Evolutionary conservation across 2,797 vertebrate species (phyloP).

Genomic region (Babyrousa celebensis): DNA sequence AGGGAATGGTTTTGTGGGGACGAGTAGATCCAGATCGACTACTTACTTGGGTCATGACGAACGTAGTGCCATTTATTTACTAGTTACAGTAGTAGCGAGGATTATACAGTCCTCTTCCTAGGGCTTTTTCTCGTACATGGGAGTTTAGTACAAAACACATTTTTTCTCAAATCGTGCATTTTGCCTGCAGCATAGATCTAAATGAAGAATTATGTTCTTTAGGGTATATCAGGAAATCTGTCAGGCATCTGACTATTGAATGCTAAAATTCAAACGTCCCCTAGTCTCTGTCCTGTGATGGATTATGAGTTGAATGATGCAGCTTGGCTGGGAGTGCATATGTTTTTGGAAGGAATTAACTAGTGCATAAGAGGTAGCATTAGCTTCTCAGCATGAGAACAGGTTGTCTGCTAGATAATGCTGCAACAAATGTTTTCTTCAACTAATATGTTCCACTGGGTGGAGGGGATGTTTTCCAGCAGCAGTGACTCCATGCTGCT

Average conservation of each 20-base stretch:
- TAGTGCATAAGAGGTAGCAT: background rate
- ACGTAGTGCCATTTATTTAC: background rate
- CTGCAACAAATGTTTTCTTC: slow-evolving; percentile 48
- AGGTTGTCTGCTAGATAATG: slow-evolving; percentile 45
- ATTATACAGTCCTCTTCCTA: background rate
- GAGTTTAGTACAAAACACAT: background rate
- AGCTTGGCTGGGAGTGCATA: background rate
- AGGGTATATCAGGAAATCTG: background rate
- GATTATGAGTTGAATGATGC: background rate
- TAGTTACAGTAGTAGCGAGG: background rate
- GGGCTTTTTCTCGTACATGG: background rate
- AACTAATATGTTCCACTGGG: background rate
- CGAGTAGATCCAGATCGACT: no score
- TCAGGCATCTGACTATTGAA: background rate
- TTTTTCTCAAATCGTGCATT: slow-evolving; percentile 1
- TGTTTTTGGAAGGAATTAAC: slow-evolving; percentile 58
- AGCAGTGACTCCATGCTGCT: background rate
- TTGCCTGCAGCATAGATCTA: background rate
- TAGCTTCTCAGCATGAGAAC: slow-evolving; percentile 49
- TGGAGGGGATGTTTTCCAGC: slow-evolving; percentile 10
- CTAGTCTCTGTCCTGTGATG: background rate
- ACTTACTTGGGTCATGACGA: background rate
- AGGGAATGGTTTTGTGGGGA: background rate
- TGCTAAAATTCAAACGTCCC: background rate
- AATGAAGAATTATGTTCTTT: background rate